Percentiles rank a stretch among this genome's conserved stretches.
Conservation (phyloP, 2,113 vertebrate genomes). For the Callospermophilus lateralis region DNA sequence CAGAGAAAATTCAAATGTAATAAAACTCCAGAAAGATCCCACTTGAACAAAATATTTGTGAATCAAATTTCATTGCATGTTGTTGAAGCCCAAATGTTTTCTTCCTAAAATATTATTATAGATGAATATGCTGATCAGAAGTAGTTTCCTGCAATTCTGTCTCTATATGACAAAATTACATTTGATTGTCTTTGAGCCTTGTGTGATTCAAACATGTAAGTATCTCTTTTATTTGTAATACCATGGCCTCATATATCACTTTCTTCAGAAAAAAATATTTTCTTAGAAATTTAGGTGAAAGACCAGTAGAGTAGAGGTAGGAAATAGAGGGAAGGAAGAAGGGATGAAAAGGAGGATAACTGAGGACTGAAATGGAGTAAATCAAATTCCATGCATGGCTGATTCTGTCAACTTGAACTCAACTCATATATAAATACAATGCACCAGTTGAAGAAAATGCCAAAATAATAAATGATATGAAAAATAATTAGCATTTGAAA, state of each 20-base stretch:
- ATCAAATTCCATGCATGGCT: background rate
- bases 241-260: background rate
- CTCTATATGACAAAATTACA: background rate
- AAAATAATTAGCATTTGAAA: slow-evolving; percentile 27
- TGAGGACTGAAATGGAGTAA: background rate
- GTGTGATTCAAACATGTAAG: background rate
- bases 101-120: slow-evolving; percentile 20
- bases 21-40: slow-evolving; percentile 3
- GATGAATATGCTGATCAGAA: background rate
- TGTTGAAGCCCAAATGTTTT: slow-evolving; percentile 10
- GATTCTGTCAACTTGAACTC: background rate
- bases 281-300: background rate
- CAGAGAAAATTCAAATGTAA: slow-evolving; percentile 21
- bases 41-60: slow-evolving; percentile 23
- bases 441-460: background rate
- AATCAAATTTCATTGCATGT: background rate
- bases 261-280: slow-evolving; percentile 53
- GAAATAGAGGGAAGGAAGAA: too few species aligned
- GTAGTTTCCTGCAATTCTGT: background rate
- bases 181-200: background rate
- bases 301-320: too few species aligned
- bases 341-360: background rate
- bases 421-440: background rate
- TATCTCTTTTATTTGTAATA: background rate
- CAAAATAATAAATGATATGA: background rate